A percentile compares a stretch with the other conserved stretches of the same genome.
Evolutionary conservation across 2,888 invertebrate genomes (phyloP).

Genomic region (Apamea monoglypha): DNA sequence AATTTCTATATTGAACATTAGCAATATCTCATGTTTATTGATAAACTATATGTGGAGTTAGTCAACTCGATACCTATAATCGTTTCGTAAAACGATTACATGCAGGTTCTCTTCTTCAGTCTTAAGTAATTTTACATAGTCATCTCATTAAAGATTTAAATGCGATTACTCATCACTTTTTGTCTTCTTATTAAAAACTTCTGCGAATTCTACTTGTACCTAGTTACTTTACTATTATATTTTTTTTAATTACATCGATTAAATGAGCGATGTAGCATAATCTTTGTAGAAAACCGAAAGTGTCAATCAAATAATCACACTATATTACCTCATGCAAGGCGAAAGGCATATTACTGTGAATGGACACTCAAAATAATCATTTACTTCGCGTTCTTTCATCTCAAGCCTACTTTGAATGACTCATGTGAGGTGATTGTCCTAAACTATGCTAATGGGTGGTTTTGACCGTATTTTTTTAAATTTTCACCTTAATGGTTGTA

Average conservation of each 20-base stretch:
- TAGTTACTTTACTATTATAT: background rate
- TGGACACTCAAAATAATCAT: slow-evolving; percentile 22
- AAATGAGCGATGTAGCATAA: slow-evolving; percentile 1
- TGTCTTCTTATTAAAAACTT: slow-evolving; percentile 11
- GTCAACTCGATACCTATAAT: slow-evolving; percentile 13
- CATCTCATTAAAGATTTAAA: slow-evolving; percentile 12
- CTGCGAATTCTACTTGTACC: background rate
- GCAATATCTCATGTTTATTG: slow-evolving; percentile 42
- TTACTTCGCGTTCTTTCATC: slow-evolving; percentile 31
- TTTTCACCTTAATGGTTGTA: slow-evolving; percentile 30
- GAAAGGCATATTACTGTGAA: slow-evolving; percentile 45
- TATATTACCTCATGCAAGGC: slow-evolving; percentile 4
- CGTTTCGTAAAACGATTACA: slow-evolving; percentile 3
- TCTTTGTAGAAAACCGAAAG: background rate
- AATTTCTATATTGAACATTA: slow-evolving; percentile 53
- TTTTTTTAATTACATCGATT: background rate
- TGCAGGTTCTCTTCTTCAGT: background rate
- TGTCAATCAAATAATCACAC: slow-evolving; percentile 31
- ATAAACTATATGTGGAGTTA: slow-evolving; percentile 16
- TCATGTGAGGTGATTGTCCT: slow-evolving; percentile 51
- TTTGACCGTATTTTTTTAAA: slow-evolving; percentile 58
- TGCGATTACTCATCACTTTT: slow-evolving; percentile 18
- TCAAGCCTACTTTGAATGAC: slow-evolving; percentile 46
- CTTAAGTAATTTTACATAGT: background rate
- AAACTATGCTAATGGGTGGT: slow-evolving; percentile 57